Evolutionary conservation across 2,888 invertebrate species (phyloP).

Genomic region (Archaeoteleia sp.): DNA sequence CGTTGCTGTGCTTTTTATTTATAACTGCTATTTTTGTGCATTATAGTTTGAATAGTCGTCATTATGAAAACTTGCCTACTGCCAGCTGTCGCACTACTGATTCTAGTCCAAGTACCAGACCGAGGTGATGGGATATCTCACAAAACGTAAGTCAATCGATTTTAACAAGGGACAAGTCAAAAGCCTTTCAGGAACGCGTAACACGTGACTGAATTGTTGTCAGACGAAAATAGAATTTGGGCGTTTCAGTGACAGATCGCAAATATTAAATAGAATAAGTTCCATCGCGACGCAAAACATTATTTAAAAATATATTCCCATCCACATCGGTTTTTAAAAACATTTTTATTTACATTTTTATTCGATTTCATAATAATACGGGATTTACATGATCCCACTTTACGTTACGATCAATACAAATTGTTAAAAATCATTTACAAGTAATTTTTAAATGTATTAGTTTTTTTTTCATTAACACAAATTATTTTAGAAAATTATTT

Average conservation of each 20-base stretch:
- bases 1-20: constrained; percentile 40
- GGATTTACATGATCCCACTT: too few relatives aligned
- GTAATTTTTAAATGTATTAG: too few relatives aligned
- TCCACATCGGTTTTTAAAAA: too few relatives aligned
- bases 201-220: constrained; percentile 48
- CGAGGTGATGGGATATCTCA: constrained; percentile 64
- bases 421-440: too few relatives aligned
- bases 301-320: too few relatives aligned
- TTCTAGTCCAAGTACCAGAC: constrained; percentile 62
- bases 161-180: constrained; percentile 16
- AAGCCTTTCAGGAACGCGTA: constrained; percentile 13
- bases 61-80: constrained; percentile 64
- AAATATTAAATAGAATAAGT: too few relatives aligned
- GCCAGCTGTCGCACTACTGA: constrained; percentile 60
- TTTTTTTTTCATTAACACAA: too few relatives aligned
- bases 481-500: too few relatives aligned
- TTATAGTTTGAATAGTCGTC: constrained; percentile 53
- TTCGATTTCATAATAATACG: too few relatives aligned
- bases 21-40: neutral
- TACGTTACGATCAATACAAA: too few relatives aligned
- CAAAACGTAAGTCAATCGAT: constrained; percentile 66
- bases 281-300: too few relatives aligned
- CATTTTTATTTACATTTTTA: too few relatives aligned
- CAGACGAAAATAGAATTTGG: constrained; percentile 1
- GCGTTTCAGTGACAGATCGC: neutral